phyloP scores from a whole-genome alignment of 2,888 invertebrate species.

The Ommatoiulus sabulosus region DNA sequence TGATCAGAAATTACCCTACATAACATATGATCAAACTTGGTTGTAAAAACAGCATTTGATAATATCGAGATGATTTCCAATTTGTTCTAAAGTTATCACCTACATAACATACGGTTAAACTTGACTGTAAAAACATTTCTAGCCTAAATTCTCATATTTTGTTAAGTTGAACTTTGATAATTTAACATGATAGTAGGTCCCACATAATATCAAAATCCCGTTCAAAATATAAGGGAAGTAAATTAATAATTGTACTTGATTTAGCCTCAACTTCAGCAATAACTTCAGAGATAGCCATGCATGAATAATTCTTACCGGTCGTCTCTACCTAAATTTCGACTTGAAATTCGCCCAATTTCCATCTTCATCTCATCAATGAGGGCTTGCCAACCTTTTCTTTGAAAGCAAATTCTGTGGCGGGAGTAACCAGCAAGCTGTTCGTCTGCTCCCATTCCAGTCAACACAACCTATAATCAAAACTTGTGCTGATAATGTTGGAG shows the following conservation, averaged over 20 bases:
- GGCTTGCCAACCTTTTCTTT: constrained; percentile 70
- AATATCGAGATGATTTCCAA: too few species aligned
- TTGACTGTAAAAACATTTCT: background rate
- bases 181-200: too few species aligned
- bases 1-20: constrained; percentile 88
- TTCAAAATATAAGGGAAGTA: background rate
- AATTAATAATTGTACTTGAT: background rate
- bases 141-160: background rate
- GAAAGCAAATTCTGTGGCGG: constrained; percentile 80
- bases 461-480: constrained; percentile 74
- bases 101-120: constrained; percentile 62
- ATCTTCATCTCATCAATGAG: constrained; percentile 75
- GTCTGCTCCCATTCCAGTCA: constrained; percentile 96
- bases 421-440: constrained; percentile 96
- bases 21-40: background rate
- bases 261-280: too few species aligned
- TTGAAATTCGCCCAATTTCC: constrained; percentile 88
- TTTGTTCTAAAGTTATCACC: too few species aligned
- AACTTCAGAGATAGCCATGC: background rate
- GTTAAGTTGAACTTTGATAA: background rate
- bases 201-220: too few species aligned
- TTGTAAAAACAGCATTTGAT: background rate
- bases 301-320: constrained; percentile 72
- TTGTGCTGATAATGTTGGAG: background rate
- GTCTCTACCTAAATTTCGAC: constrained; percentile 93